Conservation (phyloP, 2,797 vertebrate species). For the Argyrosomus regius region DNA sequence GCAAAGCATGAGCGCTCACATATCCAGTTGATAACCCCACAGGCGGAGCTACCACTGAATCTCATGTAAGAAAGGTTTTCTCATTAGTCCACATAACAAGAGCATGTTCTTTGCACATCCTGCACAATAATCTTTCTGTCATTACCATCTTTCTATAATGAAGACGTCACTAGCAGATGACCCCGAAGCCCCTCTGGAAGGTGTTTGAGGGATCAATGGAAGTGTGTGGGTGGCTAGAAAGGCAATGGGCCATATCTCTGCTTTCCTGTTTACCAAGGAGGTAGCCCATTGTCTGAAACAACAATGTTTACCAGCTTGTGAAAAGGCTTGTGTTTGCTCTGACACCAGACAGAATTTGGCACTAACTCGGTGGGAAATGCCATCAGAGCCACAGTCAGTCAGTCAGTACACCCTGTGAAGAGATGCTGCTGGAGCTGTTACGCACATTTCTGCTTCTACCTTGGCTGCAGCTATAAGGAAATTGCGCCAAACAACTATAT, state of each 20-base stretch:
- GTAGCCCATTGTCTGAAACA: slow-evolving; percentile 49
- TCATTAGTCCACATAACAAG: neutral
- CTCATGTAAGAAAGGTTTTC: slow-evolving; percentile 10
- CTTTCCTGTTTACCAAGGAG: slow-evolving; percentile 26
- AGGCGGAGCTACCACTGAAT: slow-evolving; percentile 23
- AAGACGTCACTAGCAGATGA: slow-evolving; percentile 33
- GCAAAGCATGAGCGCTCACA: slow-evolving; percentile 16
- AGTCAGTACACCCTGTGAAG: slow-evolving; percentile 18
- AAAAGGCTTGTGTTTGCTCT: slow-evolving; percentile 43
- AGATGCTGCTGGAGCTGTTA: slow-evolving; percentile 45
- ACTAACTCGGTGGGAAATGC: slow-evolving; percentile 27
- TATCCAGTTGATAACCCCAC: slow-evolving; percentile 21
- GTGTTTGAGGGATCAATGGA: slow-evolving; percentile 32
- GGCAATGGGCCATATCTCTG: slow-evolving; percentile 19
- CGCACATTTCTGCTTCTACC: slow-evolving; percentile 27
- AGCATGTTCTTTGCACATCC: slow-evolving; percentile 13
- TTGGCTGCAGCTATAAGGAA: slow-evolving; percentile 44
- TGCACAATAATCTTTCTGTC: slow-evolving; percentile 18
- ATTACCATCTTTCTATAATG: slow-evolving; percentile 16
- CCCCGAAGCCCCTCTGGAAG: slow-evolving; percentile 36
- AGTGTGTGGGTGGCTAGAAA: slow-evolving; percentile 27
- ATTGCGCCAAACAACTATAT: slow-evolving; percentile 20
- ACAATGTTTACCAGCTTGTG: slow-evolving; percentile 45
- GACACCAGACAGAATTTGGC: slow-evolving; percentile 44
- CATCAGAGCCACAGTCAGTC: slow-evolving; percentile 38